These are phyloP conservation scores for Eristalis arbustorum DNA, from an alignment of 2,888 invertebrate genomes.

Conservation along the genomic window DNA sequence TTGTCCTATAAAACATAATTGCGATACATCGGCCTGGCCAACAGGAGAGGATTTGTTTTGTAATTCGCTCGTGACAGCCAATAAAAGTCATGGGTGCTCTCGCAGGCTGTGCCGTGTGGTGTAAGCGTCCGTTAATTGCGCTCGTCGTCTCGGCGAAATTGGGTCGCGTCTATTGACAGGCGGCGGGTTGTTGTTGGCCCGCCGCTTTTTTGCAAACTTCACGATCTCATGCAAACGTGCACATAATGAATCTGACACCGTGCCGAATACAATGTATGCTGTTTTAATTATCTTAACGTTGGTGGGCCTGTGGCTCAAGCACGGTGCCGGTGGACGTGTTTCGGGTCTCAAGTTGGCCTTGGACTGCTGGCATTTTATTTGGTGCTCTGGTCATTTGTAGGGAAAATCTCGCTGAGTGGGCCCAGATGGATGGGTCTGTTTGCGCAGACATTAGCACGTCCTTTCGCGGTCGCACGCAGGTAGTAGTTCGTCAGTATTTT, in stretches of 20 bases:
- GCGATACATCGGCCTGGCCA: slow-evolving; percentile 19
- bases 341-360: too few relatives aligned
- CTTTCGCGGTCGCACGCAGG: too few relatives aligned
- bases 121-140: slow-evolving; percentile 17
- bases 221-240: not conserved
- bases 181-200: not conserved
- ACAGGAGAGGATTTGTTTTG: slow-evolving; percentile 33
- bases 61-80: slow-evolving; percentile 16
- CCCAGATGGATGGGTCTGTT: too few relatives aligned
- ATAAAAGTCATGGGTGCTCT: slow-evolving; percentile 12
- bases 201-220: not conserved
- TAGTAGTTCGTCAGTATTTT: too few relatives aligned
- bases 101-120: not conserved
- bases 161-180: not conserved
- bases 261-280: not conserved
- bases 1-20: slow-evolving; percentile 49
- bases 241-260: not conserved
- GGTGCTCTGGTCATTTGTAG: too few relatives aligned
- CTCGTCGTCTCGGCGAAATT: not conserved
- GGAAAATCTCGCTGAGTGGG: too few relatives aligned
- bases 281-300: slow-evolving; percentile 2
- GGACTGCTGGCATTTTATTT: too few relatives aligned
- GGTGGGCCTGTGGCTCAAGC: not conserved
- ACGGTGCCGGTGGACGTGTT: too few relatives aligned
- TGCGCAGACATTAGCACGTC: too few relatives aligned